phyloP scores from a whole-genome alignment of 1,140 invertebrate genomes.

The honey bee (Apis mellifera) region DNA sequence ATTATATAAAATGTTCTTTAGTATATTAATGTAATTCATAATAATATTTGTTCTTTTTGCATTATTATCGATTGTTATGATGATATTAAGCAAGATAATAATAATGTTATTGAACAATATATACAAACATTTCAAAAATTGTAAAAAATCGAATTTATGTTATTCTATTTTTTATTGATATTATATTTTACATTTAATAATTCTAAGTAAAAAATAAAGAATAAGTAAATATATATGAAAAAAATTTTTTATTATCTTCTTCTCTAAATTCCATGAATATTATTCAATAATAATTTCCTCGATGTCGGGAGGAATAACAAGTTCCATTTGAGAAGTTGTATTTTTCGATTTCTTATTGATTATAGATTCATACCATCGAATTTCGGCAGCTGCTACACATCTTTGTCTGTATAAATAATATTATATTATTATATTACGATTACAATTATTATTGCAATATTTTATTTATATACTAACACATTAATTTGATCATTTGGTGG shows the following conservation, averaged over 20 bases:
- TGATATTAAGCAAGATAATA: constrained; percentile 5
- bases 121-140: constrained; percentile 6
- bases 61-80: constrained; percentile 8
- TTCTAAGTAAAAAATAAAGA: constrained; percentile 24
- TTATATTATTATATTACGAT: constrained; percentile 3
- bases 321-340: constrained; percentile 13
- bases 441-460: constrained; percentile 26
- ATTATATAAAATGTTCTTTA: constrained; percentile 9
- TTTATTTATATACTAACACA: constrained; percentile 63
- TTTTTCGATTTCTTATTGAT: constrained; percentile 58
- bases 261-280: not conserved
- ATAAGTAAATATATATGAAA: constrained; percentile 22
- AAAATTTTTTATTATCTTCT: not conserved
- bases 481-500: constrained; percentile 76
- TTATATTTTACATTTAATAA: constrained; percentile 18
- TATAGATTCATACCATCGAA: constrained; percentile 69
- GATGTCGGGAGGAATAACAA: not conserved
- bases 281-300: constrained; percentile 65
- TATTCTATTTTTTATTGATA: not conserved
- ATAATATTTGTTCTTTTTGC: not conserved
- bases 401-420: constrained; percentile 63
- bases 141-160: not conserved
- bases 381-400: constrained; percentile 69
- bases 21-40: not conserved
- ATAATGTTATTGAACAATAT: not conserved